Base-by-base conservation (phyloP, 64 coral and sea anemone species). In the Dendrophyllia cribrosa region DNA sequence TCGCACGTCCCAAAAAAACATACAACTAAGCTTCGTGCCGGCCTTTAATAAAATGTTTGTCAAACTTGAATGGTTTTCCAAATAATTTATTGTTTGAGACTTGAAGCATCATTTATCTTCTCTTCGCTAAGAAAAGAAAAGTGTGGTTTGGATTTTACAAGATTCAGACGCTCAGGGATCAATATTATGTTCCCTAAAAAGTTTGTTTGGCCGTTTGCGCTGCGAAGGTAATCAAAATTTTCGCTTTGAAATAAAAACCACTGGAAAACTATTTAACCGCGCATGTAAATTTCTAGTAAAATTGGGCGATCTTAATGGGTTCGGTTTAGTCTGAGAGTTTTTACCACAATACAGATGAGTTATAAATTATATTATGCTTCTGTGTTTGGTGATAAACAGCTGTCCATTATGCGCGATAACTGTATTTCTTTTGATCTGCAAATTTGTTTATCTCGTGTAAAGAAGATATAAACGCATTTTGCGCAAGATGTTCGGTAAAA, bases 41-140 rank as follows among this genome's bases (percentile, higher is more conserved):
- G 13, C 3, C 9, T 25, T 34, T 34, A 58, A 69, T 64, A 13
- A 69, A 79, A 60, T 34, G n/a, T 25, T 79, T 26, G 63, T 22
- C 62, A 84, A 75, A 75, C 60, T 67, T 84, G 45, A 82, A 47
- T 50, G 62, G 26, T 20, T 67, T 84, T 84, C 23, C 4, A 48
- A 65, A 46, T 6, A 17, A 24, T 60, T 80, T 13, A 59, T 10
- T 65, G 15, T 50, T 52, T 46, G 19, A 49, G 13, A 6, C n/a
- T 68, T 22, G 44, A 50, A 66, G 9, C 16, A 24, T 67, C 9
- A 20, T 50, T 21, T 6, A 14, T 5, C 25, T 63, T 22, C 25
- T 43, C 58, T 34, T 44, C 59, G 78, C 59, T 63, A 20, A 49
- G 7, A 82, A 82, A 82, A 65, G 7, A 82, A 82, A 82, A 22